A percentile compares a stretch with the other conserved stretches of the same genome.
phyloP scores from a whole-genome alignment of 2,113 vertebrate genomes.

The Platichthys stellatus region DNA sequence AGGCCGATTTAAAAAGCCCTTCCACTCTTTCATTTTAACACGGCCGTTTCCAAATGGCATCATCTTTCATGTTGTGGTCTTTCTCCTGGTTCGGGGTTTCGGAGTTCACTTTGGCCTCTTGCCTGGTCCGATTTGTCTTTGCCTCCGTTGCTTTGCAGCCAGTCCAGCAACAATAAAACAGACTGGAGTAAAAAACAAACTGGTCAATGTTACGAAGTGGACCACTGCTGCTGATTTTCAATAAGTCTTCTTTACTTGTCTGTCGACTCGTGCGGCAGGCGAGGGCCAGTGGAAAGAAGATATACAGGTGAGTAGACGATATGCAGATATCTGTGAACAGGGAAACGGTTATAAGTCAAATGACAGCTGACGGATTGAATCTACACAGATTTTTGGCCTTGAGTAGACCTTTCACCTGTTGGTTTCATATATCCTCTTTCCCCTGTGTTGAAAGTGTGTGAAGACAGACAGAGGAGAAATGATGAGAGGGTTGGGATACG shows the following conservation, averaged over 20 bases:
- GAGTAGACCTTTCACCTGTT: not conserved
- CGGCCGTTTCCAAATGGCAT: slow-evolving; percentile 72
- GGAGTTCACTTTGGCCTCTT: slow-evolving; percentile 53
- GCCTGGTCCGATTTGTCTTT: not conserved
- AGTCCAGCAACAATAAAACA: slow-evolving; percentile 1
- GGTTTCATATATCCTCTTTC: slow-evolving; percentile 21
- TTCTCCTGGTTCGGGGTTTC: slow-evolving; percentile 64
- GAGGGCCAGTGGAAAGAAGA: too few species aligned
- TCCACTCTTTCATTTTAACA: slow-evolving; percentile 78
- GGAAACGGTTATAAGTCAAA: slow-evolving; percentile 23
- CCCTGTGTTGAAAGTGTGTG: slow-evolving; percentile 16
- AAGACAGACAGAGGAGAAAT: slow-evolving; percentile 34
- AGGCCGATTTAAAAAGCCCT: slow-evolving; percentile 67
- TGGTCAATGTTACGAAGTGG: slow-evolving; percentile 3
- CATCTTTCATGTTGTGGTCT: slow-evolving; percentile 73
- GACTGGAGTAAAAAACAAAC: not conserved
- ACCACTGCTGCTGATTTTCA: slow-evolving; percentile 23
- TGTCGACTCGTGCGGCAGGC: not conserved
- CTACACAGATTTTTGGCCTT: slow-evolving; percentile 3
- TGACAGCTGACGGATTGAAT: slow-evolving; percentile 16
- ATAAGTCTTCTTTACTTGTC: not conserved
- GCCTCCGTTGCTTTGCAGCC: not conserved
- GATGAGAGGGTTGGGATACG: not conserved
- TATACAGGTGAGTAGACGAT: too few species aligned
- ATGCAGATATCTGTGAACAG: not conserved